Evolutionary conservation across 2,888 invertebrate genomes (phyloP), one percentile per base, ranked within the genome.

Genomic region (Hydrotaea cyrtoneurina): DNA sequence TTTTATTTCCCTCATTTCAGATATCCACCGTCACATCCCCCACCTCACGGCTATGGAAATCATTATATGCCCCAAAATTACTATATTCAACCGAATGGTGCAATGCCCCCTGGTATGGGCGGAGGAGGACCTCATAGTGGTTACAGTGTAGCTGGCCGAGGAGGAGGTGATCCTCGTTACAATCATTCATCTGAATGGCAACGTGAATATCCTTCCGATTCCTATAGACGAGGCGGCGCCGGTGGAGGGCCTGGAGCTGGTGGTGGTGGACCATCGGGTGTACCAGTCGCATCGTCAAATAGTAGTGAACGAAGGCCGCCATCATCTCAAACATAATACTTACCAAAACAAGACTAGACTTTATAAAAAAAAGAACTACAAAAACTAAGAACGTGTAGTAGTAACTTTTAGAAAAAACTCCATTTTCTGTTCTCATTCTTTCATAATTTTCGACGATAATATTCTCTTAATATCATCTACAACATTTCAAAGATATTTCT

Each of bases 121-220:
- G 76, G 72, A 2, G 90, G 90, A 59, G 90, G 91, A 71, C 91
- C 90, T 10, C 83, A 82, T 59, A 87, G 88, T 21, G 89, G 89
- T 17, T 92, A 93, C 86, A 91, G 94, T 78, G 94, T 71, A 17
- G 81, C 91, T 78, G 91, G 90, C 31, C 72, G 79, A 46, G 87
- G 87, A 13, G 89, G 89, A 13, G 94, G 93, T 73, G 94, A 94
- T 92, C 88, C 88, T 4, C 94, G 94, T 85, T 93, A 93, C 88
- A 76, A 85, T 59, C 91, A 91, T 31, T 80, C 89, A 0, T 89
- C 89, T 69, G 88, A 92, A 26, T 91, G 90, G 87, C 88, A 89
- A 26, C 91, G 92, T n/a, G 94, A 94, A 15, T 94, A 94, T 87
- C 94, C 94, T 86, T 87, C 90, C 21, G 86, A 86, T 53, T 94